Percentiles rank a stretch among this genome's conserved stretches.
Conservation (phyloP, 2,113 vertebrate species). For the Pantherophis guttatus region DNA sequence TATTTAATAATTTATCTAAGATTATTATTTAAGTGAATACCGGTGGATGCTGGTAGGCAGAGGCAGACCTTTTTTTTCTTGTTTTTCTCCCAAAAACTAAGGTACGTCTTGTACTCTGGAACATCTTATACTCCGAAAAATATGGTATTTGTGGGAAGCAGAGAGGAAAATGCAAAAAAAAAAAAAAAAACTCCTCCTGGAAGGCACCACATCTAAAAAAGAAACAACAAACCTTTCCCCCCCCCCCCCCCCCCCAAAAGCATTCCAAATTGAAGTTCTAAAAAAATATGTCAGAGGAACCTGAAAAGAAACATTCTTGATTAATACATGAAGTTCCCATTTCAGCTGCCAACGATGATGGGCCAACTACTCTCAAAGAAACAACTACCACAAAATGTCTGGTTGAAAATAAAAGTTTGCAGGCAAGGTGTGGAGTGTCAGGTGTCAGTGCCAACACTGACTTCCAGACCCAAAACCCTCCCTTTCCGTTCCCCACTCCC, state of each 20-base stretch:
- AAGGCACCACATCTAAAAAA: neutral
- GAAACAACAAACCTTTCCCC: neutral
- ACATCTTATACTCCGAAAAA: too few relatives aligned
- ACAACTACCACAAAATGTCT: neutral
- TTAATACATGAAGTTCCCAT: neutral
- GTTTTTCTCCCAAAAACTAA: too few relatives aligned
- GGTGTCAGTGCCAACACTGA: too few relatives aligned
- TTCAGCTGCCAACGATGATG: neutral
- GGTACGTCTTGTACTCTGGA: too few relatives aligned
- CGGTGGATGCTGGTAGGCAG: too few relatives aligned
- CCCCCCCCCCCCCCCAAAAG: neutral
- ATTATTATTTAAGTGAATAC: too few relatives aligned
- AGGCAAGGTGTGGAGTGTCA: neutral
- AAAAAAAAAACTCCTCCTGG: too few relatives aligned
- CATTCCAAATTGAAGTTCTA: neutral
- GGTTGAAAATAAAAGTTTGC: neutral
- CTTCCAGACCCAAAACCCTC: too few relatives aligned
- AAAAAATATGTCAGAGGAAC: neutral
- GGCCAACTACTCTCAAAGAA: neutral
- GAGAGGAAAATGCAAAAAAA: neutral
- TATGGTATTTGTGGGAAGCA: neutral
- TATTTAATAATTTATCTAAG: too few relatives aligned
- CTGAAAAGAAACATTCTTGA: neutral
- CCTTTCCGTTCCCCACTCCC: too few relatives aligned
- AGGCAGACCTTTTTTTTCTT: too few relatives aligned